These are phyloP conservation scores for Sebastes hubbsi DNA, from an alignment of 2,797 vertebrate genomes.

Conservation along the genomic window DNA sequence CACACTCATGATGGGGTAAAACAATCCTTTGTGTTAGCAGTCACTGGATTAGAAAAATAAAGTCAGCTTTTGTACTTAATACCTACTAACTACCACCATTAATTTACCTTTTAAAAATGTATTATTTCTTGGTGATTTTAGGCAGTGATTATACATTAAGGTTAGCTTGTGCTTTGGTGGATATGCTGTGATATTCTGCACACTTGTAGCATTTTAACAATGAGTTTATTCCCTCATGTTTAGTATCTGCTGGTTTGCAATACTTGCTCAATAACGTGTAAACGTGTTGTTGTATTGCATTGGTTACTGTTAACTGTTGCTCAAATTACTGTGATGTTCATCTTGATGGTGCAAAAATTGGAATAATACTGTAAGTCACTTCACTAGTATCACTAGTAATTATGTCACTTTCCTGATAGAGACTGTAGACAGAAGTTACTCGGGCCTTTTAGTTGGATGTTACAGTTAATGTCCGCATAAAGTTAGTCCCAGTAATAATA, in stretches of 20 bases:
- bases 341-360: neutral
- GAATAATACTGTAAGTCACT: neutral
- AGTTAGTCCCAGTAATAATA: neutral
- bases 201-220: neutral
- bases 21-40: neutral
- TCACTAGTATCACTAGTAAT: neutral
- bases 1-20: neutral
- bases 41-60: neutral
- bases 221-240: neutral
- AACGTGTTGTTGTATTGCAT: slow-evolving; percentile 2
- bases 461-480: neutral
- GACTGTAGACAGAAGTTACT: neutral
- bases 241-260: neutral
- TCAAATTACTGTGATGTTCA: slow-evolving; percentile 15
- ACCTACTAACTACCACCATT: neutral
- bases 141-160: slow-evolving; percentile 4
- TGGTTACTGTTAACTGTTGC: slow-evolving; percentile 30
- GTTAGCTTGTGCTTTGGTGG: neutral
- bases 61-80: neutral
- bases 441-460: neutral
- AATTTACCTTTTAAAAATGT: neutral
- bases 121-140: slow-evolving; percentile 1
- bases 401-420: neutral
- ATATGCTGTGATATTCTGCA: slow-evolving; percentile 15
- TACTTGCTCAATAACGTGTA: neutral